Conservation (phyloP, 1,140 invertebrate species). For the Anoplophora glabripennis region DNA sequence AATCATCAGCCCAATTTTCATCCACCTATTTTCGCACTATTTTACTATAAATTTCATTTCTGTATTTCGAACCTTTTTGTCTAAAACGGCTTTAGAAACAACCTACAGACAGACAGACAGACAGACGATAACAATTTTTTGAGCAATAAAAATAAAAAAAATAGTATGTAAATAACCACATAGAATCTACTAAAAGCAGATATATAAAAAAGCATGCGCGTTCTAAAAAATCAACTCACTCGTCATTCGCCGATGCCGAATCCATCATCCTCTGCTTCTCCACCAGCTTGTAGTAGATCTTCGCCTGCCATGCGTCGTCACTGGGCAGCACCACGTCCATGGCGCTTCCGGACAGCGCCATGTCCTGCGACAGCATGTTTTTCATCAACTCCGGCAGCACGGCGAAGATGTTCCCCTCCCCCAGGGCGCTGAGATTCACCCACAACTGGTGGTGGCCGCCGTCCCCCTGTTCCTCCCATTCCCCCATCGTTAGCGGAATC, state of each 20-base stretch:
- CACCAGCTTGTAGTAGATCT: conserved; percentile 71
- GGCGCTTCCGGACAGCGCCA: conserved; percentile 40
- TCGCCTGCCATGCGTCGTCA: conserved; percentile 68
- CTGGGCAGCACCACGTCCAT: conserved; percentile 58
- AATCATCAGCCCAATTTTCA: too few species aligned
- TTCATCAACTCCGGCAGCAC: conserved; percentile 51
- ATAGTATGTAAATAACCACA: too few species aligned
- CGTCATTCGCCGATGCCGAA: conserved; percentile 8
- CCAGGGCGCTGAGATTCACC: conserved; percentile 53
- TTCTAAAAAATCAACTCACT: conserved; percentile 17
- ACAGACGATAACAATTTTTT: too few species aligned
- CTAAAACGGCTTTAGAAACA: too few species aligned
- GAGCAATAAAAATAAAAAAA: too few species aligned
- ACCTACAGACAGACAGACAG: too few species aligned
- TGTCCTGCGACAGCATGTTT: conserved; percentile 42
- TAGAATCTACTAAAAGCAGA: too few species aligned
- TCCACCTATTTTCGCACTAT: too few species aligned
- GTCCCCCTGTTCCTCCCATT: conserved; percentile 11
- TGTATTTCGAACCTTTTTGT: too few species aligned
- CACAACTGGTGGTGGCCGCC: conserved; percentile 48
- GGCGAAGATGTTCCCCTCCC: conserved; percentile 53
- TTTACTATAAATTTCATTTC: too few species aligned
- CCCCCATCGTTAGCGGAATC: too few species aligned
- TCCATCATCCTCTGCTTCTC: conserved; percentile 59
- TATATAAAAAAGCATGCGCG: too few species aligned